phyloP scores from a whole-genome alignment of 2,888 invertebrate genomes.

The Dexiosoma caninum region DNA sequence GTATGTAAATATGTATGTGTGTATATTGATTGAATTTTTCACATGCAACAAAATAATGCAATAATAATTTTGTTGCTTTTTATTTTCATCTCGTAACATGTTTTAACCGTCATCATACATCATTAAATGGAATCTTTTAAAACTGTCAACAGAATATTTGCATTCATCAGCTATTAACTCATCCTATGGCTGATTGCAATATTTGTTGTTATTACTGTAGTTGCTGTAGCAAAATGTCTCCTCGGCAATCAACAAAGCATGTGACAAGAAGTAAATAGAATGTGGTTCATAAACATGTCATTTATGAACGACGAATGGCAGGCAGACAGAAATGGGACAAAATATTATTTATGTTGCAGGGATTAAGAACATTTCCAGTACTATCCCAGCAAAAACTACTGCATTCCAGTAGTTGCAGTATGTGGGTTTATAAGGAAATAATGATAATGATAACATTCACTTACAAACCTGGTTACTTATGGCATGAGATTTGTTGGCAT shows the following conservation, averaged over 20 bases:
- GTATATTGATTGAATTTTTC: background rate
- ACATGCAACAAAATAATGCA: background rate
- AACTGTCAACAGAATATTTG: conserved; percentile 57
- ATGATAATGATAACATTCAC: no score
- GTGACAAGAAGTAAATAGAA: conserved; percentile 50
- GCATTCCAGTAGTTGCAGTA: no score
- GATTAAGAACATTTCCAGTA: background rate
- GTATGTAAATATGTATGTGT: no score
- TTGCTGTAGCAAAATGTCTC: conserved; percentile 23
- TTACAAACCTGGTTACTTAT: no score
- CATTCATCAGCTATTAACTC: conserved; percentile 35
- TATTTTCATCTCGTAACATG: no score
- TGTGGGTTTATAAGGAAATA: no score
- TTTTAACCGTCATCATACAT: conserved; percentile 10
- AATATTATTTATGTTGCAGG: background rate
- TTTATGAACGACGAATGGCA: conserved; percentile 4
- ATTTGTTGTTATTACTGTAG: background rate
- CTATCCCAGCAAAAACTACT: no score
- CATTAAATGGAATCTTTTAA: conserved; percentile 52
- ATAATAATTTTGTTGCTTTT: background rate
- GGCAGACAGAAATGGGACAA: conserved; percentile 5
- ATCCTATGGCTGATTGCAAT: conserved; percentile 12
- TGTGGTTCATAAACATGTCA: conserved; percentile 48
- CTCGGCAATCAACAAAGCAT: conserved; percentile 27
- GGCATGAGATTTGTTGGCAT: no score